These are phyloP conservation scores for Drosophila neonasuta DNA, from an alignment of 2,888 invertebrate species.

Conservation along the genomic window DNA sequence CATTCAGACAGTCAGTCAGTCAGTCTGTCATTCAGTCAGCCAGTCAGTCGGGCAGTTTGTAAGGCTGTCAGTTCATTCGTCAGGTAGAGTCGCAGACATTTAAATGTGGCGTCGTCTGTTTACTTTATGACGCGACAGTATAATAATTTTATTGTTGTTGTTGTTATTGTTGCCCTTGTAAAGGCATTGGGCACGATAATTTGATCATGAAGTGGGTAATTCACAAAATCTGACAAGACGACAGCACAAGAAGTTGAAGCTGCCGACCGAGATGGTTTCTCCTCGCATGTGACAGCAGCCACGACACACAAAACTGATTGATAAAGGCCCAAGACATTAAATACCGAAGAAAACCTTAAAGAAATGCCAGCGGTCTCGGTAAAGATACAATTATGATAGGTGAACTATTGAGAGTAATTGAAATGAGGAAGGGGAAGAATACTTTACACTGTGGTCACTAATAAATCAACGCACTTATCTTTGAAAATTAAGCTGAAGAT, in stretches of 20 bases:
- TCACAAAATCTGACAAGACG: slow-evolving; percentile 29
- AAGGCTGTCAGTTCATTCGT: slow-evolving; percentile 14
- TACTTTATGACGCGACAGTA: slow-evolving; percentile 25
- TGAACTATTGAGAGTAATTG: not conserved
- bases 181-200: slow-evolving; percentile 33
- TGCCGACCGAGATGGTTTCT: slow-evolving; percentile 4
- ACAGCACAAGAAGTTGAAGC: slow-evolving; percentile 14
- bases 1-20: slow-evolving; percentile 22
- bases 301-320: slow-evolving; percentile 16
- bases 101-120: slow-evolving; percentile 67
- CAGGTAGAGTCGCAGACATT: slow-evolving; percentile 36
- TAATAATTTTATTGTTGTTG: slow-evolving; percentile 1
- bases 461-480: no score
- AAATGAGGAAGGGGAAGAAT: not conserved
- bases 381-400: slow-evolving; percentile 3
- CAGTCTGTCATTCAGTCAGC: slow-evolving; percentile 13
- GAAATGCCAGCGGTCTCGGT: slow-evolving; percentile 1
- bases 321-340: slow-evolving; percentile 10
- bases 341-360: not conserved
- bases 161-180: slow-evolving; percentile 19
- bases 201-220: slow-evolving; percentile 37
- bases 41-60: slow-evolving; percentile 11
- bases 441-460: no score
- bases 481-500: no score
- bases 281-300: slow-evolving; percentile 14